Conservation (phyloP, 2,113 vertebrate species). For the Bubo scandiacus region DNA sequence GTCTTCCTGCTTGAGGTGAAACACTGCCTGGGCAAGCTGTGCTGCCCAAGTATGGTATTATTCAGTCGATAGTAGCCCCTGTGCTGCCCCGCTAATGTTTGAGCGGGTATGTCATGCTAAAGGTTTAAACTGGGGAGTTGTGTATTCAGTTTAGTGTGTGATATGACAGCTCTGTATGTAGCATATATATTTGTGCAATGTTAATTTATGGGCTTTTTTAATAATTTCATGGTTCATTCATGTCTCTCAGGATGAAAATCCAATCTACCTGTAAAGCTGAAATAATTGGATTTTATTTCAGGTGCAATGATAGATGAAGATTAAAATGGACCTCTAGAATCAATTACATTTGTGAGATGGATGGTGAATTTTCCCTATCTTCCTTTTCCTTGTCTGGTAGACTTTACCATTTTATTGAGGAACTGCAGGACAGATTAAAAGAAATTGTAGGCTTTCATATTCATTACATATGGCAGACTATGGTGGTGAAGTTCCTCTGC, state of each 20-base stretch:
- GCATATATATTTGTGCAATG: background rate
- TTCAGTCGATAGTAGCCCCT: background rate
- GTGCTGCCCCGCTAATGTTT: background rate
- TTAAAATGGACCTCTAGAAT: background rate
- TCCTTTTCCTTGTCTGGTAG: background rate
- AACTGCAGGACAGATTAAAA: background rate
- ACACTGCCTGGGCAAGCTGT: background rate
- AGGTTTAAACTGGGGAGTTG: background rate
- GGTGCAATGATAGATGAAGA: background rate
- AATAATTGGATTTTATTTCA: constrained; percentile 16
- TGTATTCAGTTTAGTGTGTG: background rate
- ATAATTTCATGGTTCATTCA: background rate
- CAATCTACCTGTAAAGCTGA: background rate
- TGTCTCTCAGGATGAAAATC: background rate
- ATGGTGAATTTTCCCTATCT: background rate
- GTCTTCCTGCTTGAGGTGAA: background rate
- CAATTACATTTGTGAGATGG: background rate
- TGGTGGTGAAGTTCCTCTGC: background rate
- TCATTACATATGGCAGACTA: background rate
- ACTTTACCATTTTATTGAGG: background rate
- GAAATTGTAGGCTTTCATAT: background rate
- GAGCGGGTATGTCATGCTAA: background rate
- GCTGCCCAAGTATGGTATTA: background rate
- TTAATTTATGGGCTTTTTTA: background rate
- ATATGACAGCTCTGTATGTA: background rate